Base-by-base conservation (phyloP, 2,113 vertebrate species). In the Urocolius indicus region DNA sequence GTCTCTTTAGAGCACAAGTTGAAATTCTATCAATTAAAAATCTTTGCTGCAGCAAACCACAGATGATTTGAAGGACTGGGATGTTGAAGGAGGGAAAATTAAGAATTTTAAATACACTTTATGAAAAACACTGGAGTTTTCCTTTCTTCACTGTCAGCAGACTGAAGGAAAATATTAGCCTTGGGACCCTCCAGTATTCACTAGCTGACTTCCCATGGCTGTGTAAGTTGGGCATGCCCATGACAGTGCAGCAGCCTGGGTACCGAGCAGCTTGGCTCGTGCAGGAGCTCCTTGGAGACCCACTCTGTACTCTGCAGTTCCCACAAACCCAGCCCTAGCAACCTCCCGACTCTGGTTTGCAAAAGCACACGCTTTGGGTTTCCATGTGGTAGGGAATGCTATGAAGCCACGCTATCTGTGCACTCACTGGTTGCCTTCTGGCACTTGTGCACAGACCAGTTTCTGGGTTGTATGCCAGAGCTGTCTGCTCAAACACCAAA, bases 1-100 rank as follows among this genome's bases (percentile, higher is more conserved):
- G 94, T 96, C 93, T 92, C 93, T 71, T 84, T 24, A 89, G 93
- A 95, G 41, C 73, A 85, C 43, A 79, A 77, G 69, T 84, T 30
- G 84, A 96, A 96, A 82, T 65, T 55, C 32, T 67, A 84, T 77
- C 92, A 96, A 89, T 93, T 94, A 96, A 90, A 95, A 93, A 66
- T 67, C 76, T 91, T 93, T 94, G 87, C 68, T 68, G 87, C 74
- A 83, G 92, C 92, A 94, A 95, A 82, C 57, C 48, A 72, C 90
- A 83, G 58, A 79, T 85, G 84, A 95, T 93, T 96, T 95, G 85
- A 72, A 92, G 72, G 84, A 94, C 23, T 30, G 74, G 82, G 87
- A 97, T 91, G 58, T 6, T 83, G 73, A 71, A 76, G 79, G 72
- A 67, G n/a, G 32, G 38, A 90, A 78, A 68, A 83, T 22, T 17